Base-by-base conservation (phyloP, 2,113 vertebrate genomes). In the Trogon surrucura region DNA sequence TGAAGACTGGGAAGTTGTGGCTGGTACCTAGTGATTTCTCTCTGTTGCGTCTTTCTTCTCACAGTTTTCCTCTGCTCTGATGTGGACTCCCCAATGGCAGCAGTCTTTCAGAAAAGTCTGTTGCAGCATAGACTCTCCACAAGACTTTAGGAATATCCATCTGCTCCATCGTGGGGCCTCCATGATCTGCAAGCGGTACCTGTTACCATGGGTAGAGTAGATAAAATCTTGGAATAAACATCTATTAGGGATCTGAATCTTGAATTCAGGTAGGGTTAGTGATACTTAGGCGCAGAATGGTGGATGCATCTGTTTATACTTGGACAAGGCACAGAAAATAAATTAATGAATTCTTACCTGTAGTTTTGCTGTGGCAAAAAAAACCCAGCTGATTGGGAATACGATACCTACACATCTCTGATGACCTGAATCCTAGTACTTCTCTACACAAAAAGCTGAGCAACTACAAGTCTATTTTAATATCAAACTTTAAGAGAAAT, bases 321-420 rank as follows among this genome's bases (percentile, higher is more conserved):
- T 36, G 27, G 16, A 22, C 26, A 58, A 7, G 3, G 1, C 7
- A 71, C 6, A 72, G n/a, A 38, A 66, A 71, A 75, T 3, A 61
- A 51, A 74, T 8, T 30, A 0, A 8, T 29, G 38, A 65, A 5
- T 53, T 67, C 47, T 51, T 66, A 13, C 6, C 1, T 4, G 2
- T n/a, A 19, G 22, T 50, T 82, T 65, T 41, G 7, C 30, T 29
- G 3, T 36, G 11, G 18, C 1, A 3, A 70, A 70, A 74, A 61
- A 66, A 16, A 11, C 41, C 41, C 4, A 51, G 11, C 12, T 45
- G 21, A 30, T 65, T n/a, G 14, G 67, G 41, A 71, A 75, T 44
- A 44, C 66, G 5, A 23, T 25, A 38, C 17, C 13, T 27, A 65
- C 56, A 54, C 22, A 30, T 6, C 6, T 45, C 26, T 74, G 26